phyloP scores from a whole-genome alignment of 2,113 vertebrate genomes.

The Struthio camelus region DNA sequence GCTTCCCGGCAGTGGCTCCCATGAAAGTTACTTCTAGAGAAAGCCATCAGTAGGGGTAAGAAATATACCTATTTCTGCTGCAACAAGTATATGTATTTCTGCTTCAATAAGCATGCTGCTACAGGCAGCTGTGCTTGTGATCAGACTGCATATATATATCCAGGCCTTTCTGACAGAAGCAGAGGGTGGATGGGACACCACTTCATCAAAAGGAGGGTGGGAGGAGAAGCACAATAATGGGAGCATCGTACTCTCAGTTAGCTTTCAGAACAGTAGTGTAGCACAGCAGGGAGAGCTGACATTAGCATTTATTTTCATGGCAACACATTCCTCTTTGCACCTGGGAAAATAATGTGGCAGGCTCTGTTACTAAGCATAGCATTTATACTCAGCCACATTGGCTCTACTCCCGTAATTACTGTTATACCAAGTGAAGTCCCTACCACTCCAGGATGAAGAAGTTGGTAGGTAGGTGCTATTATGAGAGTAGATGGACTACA shows the following conservation, averaged over 20 bases:
- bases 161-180: not conserved
- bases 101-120: not conserved
- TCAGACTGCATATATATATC: not conserved
- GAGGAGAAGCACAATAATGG: not conserved
- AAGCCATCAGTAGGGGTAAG: not conserved
- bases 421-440: constrained; percentile 1
- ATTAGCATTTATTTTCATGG: not conserved
- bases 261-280: not conserved
- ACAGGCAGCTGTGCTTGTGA: not conserved
- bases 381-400: not conserved
- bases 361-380: not conserved
- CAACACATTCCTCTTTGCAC: not conserved
- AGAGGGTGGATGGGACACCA: not conserved
- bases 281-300: not conserved
- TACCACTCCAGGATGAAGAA: not conserved
- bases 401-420: not conserved
- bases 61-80: not conserved
- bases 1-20: not conserved
- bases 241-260: not conserved
- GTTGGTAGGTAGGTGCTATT: not conserved
- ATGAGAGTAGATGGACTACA: not conserved
- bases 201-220: rapidly evolving
- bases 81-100: not conserved
- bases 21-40: not conserved
- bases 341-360: not conserved